Base-by-base conservation (phyloP, 2,888 invertebrate genomes). In the Hybos culiciformis region DNA sequence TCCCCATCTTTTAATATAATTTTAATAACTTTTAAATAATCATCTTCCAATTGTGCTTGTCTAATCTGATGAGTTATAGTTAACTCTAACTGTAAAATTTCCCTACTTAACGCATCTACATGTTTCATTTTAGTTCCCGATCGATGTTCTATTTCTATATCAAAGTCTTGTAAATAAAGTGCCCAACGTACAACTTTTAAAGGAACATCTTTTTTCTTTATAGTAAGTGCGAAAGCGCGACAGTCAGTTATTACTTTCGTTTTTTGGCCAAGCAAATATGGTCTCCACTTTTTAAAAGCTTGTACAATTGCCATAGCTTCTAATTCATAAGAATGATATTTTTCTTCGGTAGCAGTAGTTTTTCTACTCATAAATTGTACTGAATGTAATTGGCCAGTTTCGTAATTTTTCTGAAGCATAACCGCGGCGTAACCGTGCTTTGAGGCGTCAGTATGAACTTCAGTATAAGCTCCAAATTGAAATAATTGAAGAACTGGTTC, bases 161-260 rank as follows among this genome's bases (percentile, higher is more conserved):
- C 40, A 39, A 46, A 8, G 36, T 49, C 50, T 9, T 51, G 34
- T 3, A 47, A 23, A 24, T 29, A 18, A 48, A 50, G 17, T 41
- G 41, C 8, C 49, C 44, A 50, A 11, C 46, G 32, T 5, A 41
- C 33, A 2, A 48, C 43, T 32, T 39, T 45, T 4, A 37, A 24
- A 2, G 48, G 39, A 8, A 50, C 33, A 17, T 55, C 53, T 39
- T 47, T 54, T 43, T 62, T 62, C 1, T 49, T 33, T 49, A 60
- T 52, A 0, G 58, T 58, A 44, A 46, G 52, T 9, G 54, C 45
- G 40, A 60, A 56, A 5, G 56, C 55, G 18, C 48, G 42, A 38
- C 58, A 61, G 44, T 60, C 58, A 1, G 56, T 57, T 6, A 56
- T 47, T 23, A 58, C 54, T 38, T 53, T 56, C 34, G 58, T 56